Evolutionary conservation across 2,797 vertebrate species (phyloP).

Genomic region (Cyclura pinguis): DNA sequence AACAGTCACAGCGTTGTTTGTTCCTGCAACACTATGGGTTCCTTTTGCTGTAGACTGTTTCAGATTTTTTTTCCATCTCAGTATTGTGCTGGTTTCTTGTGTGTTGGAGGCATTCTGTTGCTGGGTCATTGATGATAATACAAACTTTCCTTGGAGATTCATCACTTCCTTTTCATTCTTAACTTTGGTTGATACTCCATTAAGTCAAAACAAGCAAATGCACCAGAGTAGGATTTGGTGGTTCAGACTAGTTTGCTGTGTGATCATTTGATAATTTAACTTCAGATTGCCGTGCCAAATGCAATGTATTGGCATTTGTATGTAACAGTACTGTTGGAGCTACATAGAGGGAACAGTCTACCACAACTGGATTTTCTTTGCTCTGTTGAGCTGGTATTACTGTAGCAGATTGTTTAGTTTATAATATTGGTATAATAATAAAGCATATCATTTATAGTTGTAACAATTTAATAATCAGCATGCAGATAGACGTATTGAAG

Average conservation of each 20-base stretch:
- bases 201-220: neutral
- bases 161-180: neutral
- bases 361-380: neutral
- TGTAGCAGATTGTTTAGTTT: neutral
- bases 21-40: neutral
- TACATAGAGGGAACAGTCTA: neutral
- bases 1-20: slow-evolving; percentile 8
- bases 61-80: too few relatives aligned
- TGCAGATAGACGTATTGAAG: neutral
- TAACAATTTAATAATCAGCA: neutral
- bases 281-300: neutral
- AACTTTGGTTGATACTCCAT: neutral
- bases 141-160: neutral
- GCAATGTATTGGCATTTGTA: neutral
- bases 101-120: neutral
- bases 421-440: neutral
- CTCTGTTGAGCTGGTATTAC: neutral
- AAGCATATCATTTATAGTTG: neutral
- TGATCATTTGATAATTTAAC: neutral
- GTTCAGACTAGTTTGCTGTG: neutral
- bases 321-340: neutral
- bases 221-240: neutral
- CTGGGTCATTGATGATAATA: neutral
- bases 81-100: neutral
- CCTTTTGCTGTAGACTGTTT: neutral